These are phyloP conservation scores for Ectropis crepuscularia DNA, from an alignment of 2,888 invertebrate species.

Conservation along the genomic window DNA sequence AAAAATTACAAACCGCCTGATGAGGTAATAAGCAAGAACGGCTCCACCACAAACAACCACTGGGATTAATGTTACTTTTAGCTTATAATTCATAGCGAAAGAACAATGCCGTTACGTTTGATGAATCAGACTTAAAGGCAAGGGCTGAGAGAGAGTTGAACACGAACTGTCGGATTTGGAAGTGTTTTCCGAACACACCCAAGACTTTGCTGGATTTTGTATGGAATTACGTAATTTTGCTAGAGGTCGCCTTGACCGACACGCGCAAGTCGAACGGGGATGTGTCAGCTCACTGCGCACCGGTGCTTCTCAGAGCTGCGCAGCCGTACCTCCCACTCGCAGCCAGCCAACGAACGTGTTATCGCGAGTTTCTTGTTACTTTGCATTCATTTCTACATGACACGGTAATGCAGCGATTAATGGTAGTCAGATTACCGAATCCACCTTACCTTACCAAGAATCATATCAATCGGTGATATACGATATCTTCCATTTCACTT, in stretches of 20 bases:
- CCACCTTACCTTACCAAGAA: slow-evolving; percentile 64
- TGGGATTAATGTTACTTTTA: slow-evolving; percentile 76
- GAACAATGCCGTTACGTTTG: slow-evolving; percentile 43
- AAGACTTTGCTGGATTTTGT: slow-evolving; percentile 69
- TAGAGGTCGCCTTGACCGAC: slow-evolving; percentile 81
- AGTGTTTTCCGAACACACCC: slow-evolving; percentile 80
- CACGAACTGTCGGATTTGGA: slow-evolving; percentile 63
- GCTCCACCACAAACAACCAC: slow-evolving; percentile 82
- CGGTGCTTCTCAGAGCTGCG: slow-evolving; percentile 69
- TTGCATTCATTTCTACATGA: slow-evolving; percentile 72
- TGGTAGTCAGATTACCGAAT: slow-evolving; percentile 73
- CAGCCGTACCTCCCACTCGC: slow-evolving; percentile 79
- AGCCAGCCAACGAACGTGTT: slow-evolving; percentile 67
- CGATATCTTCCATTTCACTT: slow-evolving; percentile 39
- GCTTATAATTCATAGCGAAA: slow-evolving; percentile 77
- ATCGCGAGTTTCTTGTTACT: slow-evolving; percentile 81
- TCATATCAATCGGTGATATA: slow-evolving; percentile 54
- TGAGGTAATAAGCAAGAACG: slow-evolving; percentile 82
- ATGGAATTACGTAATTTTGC: slow-evolving; percentile 81
- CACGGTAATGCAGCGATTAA: slow-evolving; percentile 63
- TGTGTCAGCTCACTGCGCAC: slow-evolving; percentile 83
- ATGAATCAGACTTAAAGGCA: slow-evolving; percentile 47
- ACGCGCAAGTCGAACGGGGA: slow-evolving; percentile 82
- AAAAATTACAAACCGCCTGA: slow-evolving; percentile 77
- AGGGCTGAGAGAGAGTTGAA: slow-evolving; percentile 58